Conservation (phyloP, 1,140 invertebrate genomes). For the Hyles vespertilio region DNA sequence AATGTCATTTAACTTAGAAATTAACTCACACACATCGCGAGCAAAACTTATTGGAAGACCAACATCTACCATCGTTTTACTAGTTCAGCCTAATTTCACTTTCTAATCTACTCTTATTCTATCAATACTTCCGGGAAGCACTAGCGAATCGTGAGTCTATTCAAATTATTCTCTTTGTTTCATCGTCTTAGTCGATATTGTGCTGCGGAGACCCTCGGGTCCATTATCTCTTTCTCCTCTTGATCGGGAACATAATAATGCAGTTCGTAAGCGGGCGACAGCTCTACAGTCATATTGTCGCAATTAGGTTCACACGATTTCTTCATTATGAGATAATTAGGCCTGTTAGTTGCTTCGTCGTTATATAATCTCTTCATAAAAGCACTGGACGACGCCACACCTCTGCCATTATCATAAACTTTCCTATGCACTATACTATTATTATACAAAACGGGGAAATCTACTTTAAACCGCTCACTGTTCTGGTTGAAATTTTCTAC, state of each 20-base stretch:
- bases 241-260: conserved; percentile 64
- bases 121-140: no score
- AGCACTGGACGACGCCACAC: conserved; percentile 46
- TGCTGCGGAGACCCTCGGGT: conserved; percentile 24
- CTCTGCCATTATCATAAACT: conserved; percentile 22
- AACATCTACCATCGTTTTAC: no score
- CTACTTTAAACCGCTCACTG: conserved; percentile 46
- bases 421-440: conserved; percentile 46
- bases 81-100: no score
- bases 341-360: not conserved
- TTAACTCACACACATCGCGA: no score
- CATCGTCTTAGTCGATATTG: conserved; percentile 30
- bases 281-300: conserved; percentile 48
- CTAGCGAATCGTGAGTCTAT: no score
- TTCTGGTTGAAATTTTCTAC: conserved; percentile 63
- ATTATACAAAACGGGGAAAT: conserved; percentile 60
- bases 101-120: no score
- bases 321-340: not conserved
- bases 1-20: no score
- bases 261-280: conserved; percentile 59
- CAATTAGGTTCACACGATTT: conserved; percentile 38
- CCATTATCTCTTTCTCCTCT: conserved; percentile 48
- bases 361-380: conserved; percentile 39
- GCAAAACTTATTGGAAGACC: no score
- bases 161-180: not conserved